Base-by-base conservation (phyloP, 1,140 invertebrate species). In the Nomia melanderi region DNA sequence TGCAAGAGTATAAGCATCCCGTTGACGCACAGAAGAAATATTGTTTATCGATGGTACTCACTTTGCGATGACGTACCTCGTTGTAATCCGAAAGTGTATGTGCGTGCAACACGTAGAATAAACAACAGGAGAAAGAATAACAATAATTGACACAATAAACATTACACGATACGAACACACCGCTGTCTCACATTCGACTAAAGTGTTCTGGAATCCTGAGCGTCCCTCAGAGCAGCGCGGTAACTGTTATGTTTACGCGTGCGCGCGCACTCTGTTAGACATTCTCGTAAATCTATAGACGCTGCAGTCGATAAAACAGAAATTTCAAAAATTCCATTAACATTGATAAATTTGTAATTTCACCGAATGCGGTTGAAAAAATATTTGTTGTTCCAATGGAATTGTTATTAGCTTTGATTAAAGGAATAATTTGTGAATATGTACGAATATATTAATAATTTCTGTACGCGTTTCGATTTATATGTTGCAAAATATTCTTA, bases 1-100 rank as follows among this genome's bases (percentile, higher is more conserved):
- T 36, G 9, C n/a, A 1, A 36, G 41, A 44, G 41, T 33, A 44
- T 56, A n/a, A 76, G 65, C 73, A 76, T 76, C 73, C 20, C 14
- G 39, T 9, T 56, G 23, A 7, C 12, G 2, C 41, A 39, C 14
- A 12, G 4, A 36, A 47, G 17, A n/a, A 41, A 47, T 36, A 33
- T 57, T 12, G 25, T 33, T 69, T n/a, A n/a, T n/a, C n/a, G 12
- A 39, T n/a, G 1, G 2, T 29, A 66, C 73, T 69, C 23, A 76
- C 73, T 59, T 8, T n/a, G 3, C 3, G 17, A 20, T 20, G 0
- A 36, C 33, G 17, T 36, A 23, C 17, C 23, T 0, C 23, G 17
- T 5, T 12, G 12, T 36, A 69, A 59, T 17, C 31, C 29, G 14
- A 69, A 6, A 17, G 2, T 47, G 23, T 6, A 12, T 2, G 23